These are phyloP conservation scores for Urocyon cinereoargenteus DNA, from an alignment of 2,797 vertebrate genomes.

Conservation along the genomic window DNA sequence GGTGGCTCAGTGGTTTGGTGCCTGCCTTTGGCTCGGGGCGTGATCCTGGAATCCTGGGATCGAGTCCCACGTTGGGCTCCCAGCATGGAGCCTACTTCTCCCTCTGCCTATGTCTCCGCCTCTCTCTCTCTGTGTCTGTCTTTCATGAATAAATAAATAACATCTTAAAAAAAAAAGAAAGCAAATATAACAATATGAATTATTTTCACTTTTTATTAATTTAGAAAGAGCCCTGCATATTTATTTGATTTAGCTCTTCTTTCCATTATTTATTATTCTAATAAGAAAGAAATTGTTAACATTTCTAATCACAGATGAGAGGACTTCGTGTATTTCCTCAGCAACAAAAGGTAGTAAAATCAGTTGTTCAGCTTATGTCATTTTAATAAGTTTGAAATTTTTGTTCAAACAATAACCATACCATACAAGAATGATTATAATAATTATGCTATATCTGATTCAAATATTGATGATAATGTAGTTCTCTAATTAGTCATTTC, in stretches of 20 bases:
- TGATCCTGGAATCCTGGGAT: too few species aligned
- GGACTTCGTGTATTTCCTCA: constrained; percentile 56
- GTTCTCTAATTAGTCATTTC: constrained; percentile 18
- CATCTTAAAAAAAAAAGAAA: too few species aligned
- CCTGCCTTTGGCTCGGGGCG: too few species aligned
- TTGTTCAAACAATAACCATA: constrained; percentile 44
- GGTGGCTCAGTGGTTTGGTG: too few species aligned
- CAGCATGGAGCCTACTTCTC: too few species aligned
- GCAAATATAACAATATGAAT: neutral
- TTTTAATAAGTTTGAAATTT: constrained; percentile 71
- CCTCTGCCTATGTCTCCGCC: too few species aligned
- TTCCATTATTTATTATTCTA: constrained; percentile 56
- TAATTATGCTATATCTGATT: constrained; percentile 52
- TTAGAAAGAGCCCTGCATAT: constrained; percentile 42
- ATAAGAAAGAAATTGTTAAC: constrained; percentile 6
- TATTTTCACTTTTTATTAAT: constrained; percentile 64
- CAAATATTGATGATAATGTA: constrained; percentile 47
- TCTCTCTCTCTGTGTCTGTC: too few species aligned
- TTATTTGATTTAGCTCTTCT: constrained; percentile 63
- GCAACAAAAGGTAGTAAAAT: constrained; percentile 54
- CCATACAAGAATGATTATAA: constrained; percentile 47
- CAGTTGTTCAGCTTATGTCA: constrained; percentile 52
- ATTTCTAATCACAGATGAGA: constrained; percentile 59
- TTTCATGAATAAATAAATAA: too few species aligned
- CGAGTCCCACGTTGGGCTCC: too few species aligned